Evolutionary conservation across 2,888 invertebrate species (phyloP).

Genomic region (Pilophorus perplexus): DNA sequence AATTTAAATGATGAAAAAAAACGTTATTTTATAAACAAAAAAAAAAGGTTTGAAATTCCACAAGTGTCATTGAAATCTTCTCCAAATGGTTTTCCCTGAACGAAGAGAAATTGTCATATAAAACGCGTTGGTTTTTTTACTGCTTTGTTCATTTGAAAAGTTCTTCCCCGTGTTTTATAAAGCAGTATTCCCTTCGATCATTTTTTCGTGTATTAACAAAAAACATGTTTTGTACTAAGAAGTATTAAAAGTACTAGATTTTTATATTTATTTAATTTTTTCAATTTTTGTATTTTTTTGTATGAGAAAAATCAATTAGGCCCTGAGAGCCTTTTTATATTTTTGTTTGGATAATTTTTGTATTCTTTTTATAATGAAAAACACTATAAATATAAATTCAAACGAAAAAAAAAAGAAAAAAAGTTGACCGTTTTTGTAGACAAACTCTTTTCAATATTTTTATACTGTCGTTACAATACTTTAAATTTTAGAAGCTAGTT

Average conservation of each 20-base stretch:
- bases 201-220: slow-evolving; percentile 18
- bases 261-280: slow-evolving; percentile 45
- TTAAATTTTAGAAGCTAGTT: slow-evolving; percentile 36
- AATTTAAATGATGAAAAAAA: slow-evolving; percentile 5
- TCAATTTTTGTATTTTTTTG: slow-evolving; percentile 45
- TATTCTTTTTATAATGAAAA: slow-evolving; percentile 43
- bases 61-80: too few species aligned
- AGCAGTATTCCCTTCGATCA: slow-evolving; percentile 33
- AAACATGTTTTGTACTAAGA: slow-evolving; percentile 13
- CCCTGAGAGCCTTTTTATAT: slow-evolving; percentile 41
- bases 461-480: slow-evolving; percentile 44
- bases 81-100: too few species aligned
- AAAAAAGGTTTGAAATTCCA: too few species aligned
- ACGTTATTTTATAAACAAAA: not conserved
- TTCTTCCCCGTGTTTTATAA: slow-evolving; percentile 29
- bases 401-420: slow-evolving; percentile 24
- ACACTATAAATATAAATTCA: slow-evolving; percentile 38
- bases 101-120: too few species aligned
- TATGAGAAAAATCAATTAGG: slow-evolving; percentile 25
- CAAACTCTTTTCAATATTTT: slow-evolving; percentile 47
- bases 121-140: too few species aligned
- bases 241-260: slow-evolving; percentile 44
- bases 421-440: slow-evolving; percentile 37
- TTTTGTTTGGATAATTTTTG: slow-evolving; percentile 45
- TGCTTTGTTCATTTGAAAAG: not conserved